Conservation (phyloP, 2,113 vertebrate species). For the Phalacrocorax carbo region DNA sequence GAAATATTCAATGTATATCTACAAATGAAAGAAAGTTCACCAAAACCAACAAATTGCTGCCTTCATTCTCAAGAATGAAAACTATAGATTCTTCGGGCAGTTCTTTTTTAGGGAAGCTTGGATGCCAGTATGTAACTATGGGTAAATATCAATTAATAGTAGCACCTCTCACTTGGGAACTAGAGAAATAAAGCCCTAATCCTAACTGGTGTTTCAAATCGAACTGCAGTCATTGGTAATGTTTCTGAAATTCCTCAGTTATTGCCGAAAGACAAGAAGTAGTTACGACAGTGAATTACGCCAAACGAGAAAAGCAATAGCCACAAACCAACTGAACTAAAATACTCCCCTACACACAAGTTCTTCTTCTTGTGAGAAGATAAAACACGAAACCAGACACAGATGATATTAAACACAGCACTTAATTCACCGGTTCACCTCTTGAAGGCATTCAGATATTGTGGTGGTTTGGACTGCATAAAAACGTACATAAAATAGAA, state of each 20-base stretch:
- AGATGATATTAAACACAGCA: background rate
- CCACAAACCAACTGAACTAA: background rate
- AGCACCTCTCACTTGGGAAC: background rate
- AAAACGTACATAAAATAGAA: background rate
- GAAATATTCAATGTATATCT: background rate
- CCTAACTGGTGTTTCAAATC: background rate
- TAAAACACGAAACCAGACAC: background rate
- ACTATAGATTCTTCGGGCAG: background rate
- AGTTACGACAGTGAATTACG: background rate
- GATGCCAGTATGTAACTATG: fast-evolving
- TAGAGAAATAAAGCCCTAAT: background rate
- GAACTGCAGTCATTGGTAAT: background rate
- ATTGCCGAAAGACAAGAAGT: background rate
- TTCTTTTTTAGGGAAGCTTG: background rate
- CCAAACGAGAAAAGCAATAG: background rate
- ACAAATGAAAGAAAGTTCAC: background rate
- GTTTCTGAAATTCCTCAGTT: background rate
- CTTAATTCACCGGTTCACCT: background rate
- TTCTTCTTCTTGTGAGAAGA: background rate
- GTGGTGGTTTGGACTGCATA: background rate
- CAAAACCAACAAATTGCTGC: background rate
- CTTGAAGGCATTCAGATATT: background rate
- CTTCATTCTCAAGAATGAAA: background rate
- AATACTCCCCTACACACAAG: background rate
- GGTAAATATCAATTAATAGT: background rate